Percentiles rank a stretch among this genome's conserved stretches.
phyloP scores from a whole-genome alignment of 2,113 vertebrate species.

The Cettia cetti region DNA sequence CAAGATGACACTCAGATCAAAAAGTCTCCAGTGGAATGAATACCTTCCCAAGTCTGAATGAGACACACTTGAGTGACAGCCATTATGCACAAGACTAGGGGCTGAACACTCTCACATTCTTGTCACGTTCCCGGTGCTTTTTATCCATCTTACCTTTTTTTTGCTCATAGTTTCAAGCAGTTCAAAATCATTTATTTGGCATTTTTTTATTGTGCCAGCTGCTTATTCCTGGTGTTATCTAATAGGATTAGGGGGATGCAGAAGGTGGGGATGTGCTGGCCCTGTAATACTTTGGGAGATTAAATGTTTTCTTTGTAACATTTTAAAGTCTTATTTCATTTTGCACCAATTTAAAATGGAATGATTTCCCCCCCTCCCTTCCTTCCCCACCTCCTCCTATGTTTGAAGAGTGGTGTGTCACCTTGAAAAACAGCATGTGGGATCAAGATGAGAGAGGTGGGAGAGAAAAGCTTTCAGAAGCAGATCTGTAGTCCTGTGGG shows the following conservation, averaged over 20 bases:
- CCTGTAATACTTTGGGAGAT: background rate
- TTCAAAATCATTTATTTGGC: background rate
- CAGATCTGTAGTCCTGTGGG: background rate
- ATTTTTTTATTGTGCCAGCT: background rate
- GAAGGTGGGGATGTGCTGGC: background rate
- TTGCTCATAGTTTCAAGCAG: background rate
- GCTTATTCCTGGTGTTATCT: background rate
- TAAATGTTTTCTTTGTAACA: background rate
- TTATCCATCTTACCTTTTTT: background rate
- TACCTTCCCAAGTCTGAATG: background rate
- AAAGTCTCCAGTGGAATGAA: background rate
- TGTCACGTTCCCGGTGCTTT: background rate
- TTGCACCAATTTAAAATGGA: background rate
- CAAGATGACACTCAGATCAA: background rate
- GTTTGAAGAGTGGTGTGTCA: background rate
- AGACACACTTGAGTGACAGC: background rate
- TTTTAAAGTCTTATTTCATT: background rate
- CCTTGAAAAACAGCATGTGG: constrained; percentile 6
- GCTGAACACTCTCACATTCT: background rate
- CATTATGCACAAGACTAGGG: background rate
- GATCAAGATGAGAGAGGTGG: background rate
- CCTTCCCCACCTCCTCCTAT: background rate
- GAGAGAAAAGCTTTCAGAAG: background rate
- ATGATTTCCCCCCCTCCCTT: background rate
- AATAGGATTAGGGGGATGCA: background rate